phyloP scores from a whole-genome alignment of 2,797 vertebrate genomes.

The Hydrolagus colliei region DNA sequence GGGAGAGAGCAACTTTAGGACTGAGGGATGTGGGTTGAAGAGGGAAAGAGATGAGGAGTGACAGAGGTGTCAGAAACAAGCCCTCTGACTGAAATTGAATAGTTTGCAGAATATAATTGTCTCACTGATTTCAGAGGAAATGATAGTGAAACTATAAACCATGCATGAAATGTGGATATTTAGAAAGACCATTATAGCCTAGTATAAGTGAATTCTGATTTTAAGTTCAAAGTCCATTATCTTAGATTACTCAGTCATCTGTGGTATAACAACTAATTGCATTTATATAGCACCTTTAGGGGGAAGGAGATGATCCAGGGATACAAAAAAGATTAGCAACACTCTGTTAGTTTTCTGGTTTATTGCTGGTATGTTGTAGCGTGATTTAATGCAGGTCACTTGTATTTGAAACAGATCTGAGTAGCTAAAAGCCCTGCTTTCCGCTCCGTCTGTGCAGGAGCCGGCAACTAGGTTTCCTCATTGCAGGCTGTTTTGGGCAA shows the following conservation, averaged over 20 bases:
- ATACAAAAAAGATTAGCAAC: too few relatives aligned
- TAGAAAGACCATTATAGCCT: neutral
- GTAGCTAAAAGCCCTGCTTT: neutral
- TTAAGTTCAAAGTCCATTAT: neutral
- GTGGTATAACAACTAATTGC: too few relatives aligned
- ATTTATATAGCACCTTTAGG: too few relatives aligned
- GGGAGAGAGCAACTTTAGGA: too few relatives aligned
- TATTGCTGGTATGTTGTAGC: neutral
- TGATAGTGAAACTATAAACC: conserved; percentile 50
- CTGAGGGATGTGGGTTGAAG: neutral
- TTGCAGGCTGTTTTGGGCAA: neutral
- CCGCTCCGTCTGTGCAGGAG: neutral
- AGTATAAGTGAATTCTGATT: neutral
- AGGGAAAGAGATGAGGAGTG: neutral
- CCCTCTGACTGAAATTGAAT: too few relatives aligned
- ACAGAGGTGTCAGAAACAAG: too few relatives aligned
- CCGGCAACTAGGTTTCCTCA: neutral
- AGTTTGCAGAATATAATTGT: too few relatives aligned
- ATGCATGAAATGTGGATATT: conserved; percentile 40
- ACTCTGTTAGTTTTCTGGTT: too few relatives aligned
- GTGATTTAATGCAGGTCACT: neutral
- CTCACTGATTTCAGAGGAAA: conserved; percentile 31
- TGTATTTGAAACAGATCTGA: neutral
- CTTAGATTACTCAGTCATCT: neutral
- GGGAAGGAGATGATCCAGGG: too few relatives aligned